A percentile compares a stretch with the other conserved stretches of the same genome.
phyloP scores from a whole-genome alignment of 2,888 invertebrate species.

The Thalpophila matura region DNA sequence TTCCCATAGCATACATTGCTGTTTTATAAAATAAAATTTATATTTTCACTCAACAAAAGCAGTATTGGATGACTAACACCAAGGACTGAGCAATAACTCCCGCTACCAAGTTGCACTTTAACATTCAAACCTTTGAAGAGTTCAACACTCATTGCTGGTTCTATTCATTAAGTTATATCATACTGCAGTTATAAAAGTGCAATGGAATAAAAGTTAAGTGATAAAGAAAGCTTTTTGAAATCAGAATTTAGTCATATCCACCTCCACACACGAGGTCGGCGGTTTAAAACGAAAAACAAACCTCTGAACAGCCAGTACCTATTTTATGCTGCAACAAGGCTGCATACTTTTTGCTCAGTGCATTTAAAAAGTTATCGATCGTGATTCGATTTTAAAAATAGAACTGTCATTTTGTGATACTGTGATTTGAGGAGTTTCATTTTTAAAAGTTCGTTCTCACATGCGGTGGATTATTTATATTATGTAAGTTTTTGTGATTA shows the following conservation, averaged over 20 bases:
- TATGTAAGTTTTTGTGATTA: slow-evolving; percentile 34
- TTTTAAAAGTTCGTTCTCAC: slow-evolving; percentile 43
- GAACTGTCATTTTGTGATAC: slow-evolving; percentile 49
- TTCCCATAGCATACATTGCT: slow-evolving; percentile 52
- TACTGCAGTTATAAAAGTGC: neutral
- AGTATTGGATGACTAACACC: slow-evolving; percentile 37
- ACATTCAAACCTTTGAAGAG: neutral
- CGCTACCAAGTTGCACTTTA: slow-evolving; percentile 20
- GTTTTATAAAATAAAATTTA: neutral
- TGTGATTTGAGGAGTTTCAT: slow-evolving; percentile 46
- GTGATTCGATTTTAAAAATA: slow-evolving; percentile 48
- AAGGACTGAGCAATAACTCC: slow-evolving; percentile 36
- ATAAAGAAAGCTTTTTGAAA: slow-evolving; percentile 22
- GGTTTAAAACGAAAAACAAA: slow-evolving; percentile 76
- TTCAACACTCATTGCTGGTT: slow-evolving; percentile 25
- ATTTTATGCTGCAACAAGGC: slow-evolving; percentile 62
- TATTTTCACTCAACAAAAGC: slow-evolving; percentile 7
- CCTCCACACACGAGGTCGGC: slow-evolving; percentile 66
- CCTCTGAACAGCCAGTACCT: slow-evolving; percentile 73
- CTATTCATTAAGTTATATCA: accelerated
- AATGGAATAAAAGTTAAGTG: slow-evolving; percentile 13
- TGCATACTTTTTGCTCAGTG: slow-evolving; percentile 56
- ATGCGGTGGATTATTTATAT: slow-evolving; percentile 44
- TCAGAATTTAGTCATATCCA: slow-evolving; percentile 59
- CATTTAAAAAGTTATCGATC: slow-evolving; percentile 48